Evolutionary conservation across 2,113 vertebrate genomes (phyloP).

Genomic region (Sminthopsis crassicaudata): DNA sequence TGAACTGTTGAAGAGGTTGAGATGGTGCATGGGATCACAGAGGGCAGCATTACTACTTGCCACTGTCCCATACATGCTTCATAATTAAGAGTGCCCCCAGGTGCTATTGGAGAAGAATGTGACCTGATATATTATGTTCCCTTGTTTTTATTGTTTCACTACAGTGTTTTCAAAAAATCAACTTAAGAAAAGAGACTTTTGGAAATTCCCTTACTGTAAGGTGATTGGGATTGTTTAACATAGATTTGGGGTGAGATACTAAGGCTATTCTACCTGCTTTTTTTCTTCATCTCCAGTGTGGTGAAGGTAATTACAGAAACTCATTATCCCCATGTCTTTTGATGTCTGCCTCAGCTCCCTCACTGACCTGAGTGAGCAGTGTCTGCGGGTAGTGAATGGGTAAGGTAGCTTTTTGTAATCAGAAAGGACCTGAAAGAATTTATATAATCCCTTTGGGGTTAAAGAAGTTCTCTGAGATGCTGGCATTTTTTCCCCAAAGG

Average conservation of each 20-base stretch:
- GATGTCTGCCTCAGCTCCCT: background rate
- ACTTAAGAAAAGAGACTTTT: background rate
- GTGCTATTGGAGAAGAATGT: background rate
- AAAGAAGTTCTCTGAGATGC: background rate
- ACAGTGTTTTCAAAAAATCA: background rate
- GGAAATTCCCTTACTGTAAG: background rate
- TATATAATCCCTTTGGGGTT: background rate
- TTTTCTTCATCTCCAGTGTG: background rate
- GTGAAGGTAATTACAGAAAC: background rate
- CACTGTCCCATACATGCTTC: accelerated
- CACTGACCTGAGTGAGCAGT: background rate
- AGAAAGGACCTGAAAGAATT: background rate
- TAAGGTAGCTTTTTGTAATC: background rate
- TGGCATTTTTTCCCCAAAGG: background rate
- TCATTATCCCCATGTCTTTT: background rate
- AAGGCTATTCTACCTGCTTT: background rate
- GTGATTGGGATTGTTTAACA: background rate
- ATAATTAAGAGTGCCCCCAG: background rate
- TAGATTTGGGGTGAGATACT: background rate
- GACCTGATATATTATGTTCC: background rate
- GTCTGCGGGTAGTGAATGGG: background rate
- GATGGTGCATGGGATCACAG: accelerated
- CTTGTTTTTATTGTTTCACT: background rate
- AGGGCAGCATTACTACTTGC: background rate
- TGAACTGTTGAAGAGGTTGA: background rate